A percentile compares a stretch with the other conserved stretches of the same genome.
Evolutionary conservation across 2,888 invertebrate genomes (phyloP).

Genomic region (Oxyteleia sp.): DNA sequence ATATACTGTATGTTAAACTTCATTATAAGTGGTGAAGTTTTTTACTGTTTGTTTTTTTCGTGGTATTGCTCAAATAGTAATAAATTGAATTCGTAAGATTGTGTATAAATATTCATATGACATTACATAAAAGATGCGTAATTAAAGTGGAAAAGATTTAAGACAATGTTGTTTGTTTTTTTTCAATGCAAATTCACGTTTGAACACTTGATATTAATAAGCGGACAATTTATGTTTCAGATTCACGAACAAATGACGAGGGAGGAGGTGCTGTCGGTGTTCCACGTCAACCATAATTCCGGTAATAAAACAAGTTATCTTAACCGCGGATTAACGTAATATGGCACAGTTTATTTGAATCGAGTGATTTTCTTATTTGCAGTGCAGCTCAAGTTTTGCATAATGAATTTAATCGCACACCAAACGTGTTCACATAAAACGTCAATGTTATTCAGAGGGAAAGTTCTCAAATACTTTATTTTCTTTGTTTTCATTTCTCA

Average conservation of each 20-base stretch:
- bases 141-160: not conserved
- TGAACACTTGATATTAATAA: slow-evolving; percentile 37
- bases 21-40: not conserved
- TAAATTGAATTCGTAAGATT: slow-evolving; percentile 2
- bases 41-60: not conserved
- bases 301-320: slow-evolving; percentile 87
- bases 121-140: not conserved
- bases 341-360: slow-evolving; percentile 37
- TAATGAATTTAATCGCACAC: slow-evolving; percentile 27
- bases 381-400: slow-evolving; percentile 29
- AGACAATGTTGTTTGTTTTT: slow-evolving; percentile 4
- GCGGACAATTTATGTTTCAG: slow-evolving; percentile 89
- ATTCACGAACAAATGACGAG: slow-evolving; percentile 96
- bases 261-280: slow-evolving; percentile 93
- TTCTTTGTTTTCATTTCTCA: slow-evolving; percentile 26
- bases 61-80: not conserved
- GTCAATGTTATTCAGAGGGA: slow-evolving; percentile 3
- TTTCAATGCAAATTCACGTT: not conserved
- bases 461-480: slow-evolving; percentile 4
- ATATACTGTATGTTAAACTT: not conserved
- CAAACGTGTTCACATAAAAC: slow-evolving; percentile 30
- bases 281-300: slow-evolving; percentile 93
- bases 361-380: slow-evolving; percentile 38
- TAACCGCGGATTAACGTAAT: slow-evolving; percentile 45
- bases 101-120: slow-evolving; percentile 4